phyloP scores from a whole-genome alignment of 2,797 vertebrate species.

The Poliocrania exsul region DNA sequence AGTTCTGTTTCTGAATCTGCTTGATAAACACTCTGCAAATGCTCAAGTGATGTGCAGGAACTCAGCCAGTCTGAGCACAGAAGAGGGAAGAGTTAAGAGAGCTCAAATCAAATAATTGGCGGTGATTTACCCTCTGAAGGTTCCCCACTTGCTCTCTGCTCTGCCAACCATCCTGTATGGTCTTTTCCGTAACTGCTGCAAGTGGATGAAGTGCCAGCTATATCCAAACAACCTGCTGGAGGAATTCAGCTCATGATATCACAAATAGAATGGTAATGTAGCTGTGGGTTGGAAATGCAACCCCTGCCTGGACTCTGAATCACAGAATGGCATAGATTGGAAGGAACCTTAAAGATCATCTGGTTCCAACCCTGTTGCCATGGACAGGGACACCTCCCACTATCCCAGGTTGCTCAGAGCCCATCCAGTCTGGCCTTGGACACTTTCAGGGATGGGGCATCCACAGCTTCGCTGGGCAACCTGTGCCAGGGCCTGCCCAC shows the following conservation, averaged over 20 bases:
- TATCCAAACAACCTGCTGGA: not conserved
- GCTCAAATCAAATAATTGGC: not conserved
- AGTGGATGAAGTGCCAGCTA: not conserved
- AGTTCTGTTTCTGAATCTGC: too few relatives aligned
- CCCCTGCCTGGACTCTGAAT: not conserved
- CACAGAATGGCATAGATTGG: not conserved
- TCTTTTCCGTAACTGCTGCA: not conserved
- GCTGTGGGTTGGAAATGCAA: not conserved
- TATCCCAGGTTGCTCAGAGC: too few relatives aligned
- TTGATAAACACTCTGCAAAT: too few relatives aligned
- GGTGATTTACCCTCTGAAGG: not conserved
- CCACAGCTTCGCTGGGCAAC: not conserved
- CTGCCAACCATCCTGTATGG: not conserved
- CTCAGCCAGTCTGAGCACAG: not conserved
- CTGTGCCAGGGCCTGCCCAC: not conserved
- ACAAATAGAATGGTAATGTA: not conserved
- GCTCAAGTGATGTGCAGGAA: too few relatives aligned
- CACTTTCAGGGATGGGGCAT: not conserved
- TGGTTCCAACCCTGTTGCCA: not conserved
- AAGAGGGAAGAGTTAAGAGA: not conserved
- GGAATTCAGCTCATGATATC: not conserved
- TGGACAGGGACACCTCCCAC: not conserved
- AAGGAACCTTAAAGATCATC: not conserved
- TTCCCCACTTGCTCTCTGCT: not conserved
- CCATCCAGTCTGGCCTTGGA: not conserved